Base-by-base conservation (phyloP, 2,888 invertebrate genomes). In the Chydorus sphaericus region DNA sequence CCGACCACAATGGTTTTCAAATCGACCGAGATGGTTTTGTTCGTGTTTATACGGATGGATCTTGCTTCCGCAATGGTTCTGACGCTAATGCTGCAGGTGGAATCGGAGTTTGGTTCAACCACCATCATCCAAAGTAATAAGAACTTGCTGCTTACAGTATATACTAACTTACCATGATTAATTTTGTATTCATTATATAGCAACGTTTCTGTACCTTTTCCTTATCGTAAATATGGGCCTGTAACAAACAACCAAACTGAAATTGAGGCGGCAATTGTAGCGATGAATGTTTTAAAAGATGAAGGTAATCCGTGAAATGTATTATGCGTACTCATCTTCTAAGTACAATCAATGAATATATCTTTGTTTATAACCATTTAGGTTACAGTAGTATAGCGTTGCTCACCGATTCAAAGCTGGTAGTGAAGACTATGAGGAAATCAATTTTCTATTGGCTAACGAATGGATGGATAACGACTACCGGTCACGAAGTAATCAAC, bases 231-330 rank as follows among this genome's bases (percentile, higher is more conserved):
- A n/a, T n/a, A 72, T 3, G 91, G 91, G 4, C 75, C 83, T 57
- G 82, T 87, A 7, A 97, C 97, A 1, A 98, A 98, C 67, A 97
- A 98, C 69, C 83, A 85, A 64, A 97, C 94, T 8, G 97, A 98
- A 73, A 93, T 97, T 59, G 84, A 91, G 72, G 97, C 89, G 1
- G 83, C 86, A 0, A 84, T 78, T 57, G 70, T 74, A 66, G 94
- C 94, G 4, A 80, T 91, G 8, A 73, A 75, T 63, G 71, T 79
- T 61, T 91, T 91, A 0, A 71, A 77, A 55, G 68, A 74, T 20
- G 76, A 71, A 55, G 77, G 78, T 63, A 66, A 71, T n/a, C n/a
- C n/a, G n/a, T n/a, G n/a, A n/a, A n/a, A n/a, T n/a, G n/a, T n/a
- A n/a, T n/a, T n/a, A n/a, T n/a, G n/a, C n/a, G n/a, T n/a, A n/a